Evolutionary conservation across 2,888 invertebrate genomes (phyloP), one percentile per base, ranked within the genome.

Genomic region (Onthophagus sagittarius): DNA sequence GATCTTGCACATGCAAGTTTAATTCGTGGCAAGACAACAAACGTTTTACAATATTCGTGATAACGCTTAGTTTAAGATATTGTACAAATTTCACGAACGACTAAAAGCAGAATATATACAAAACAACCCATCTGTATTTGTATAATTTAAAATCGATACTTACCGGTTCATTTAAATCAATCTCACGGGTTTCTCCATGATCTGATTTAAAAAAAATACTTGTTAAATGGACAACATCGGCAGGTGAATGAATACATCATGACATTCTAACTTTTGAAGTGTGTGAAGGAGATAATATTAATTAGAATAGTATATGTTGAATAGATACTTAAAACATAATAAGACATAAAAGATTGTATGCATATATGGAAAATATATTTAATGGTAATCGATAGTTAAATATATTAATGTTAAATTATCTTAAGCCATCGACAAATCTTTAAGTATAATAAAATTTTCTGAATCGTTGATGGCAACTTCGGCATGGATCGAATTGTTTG

Each of bases 61-160:
- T 96, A 82, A 97, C 97, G 82, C 94, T 93, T 88, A 95, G 95
- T 86, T 97, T 94, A 80, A 97, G 93, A 95, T 97, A 97, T 85
- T 98, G 98, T 88, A 95, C 91, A 73, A 96, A 92, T 84, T 97
- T 98, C 73, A 94, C 92, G 73, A 94, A 92, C 14, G 97, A 96
- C 84, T 94, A 94, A 65, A 94, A 84, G 32, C 94, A 92, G 86
- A 97, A 98, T 78, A 97, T 90, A 75, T 89, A 86, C 77, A 98
- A 87, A 80, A 96, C 92, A 75, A 94, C 85, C 94, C 95, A 98
- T 86, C 97, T 88, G 32, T 72, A 74, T 67, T 72, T 74, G 23
- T 72, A 76, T 79, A 83, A 70, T 76, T 62, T 72, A 53, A 73
- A 73, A 31, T n/a, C 14, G 13, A 9, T 15, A 39, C 5, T 65